A percentile compares a stretch with the other conserved stretches of the same genome.
phyloP scores from a whole-genome alignment of 2,797 vertebrate species.

The Halcyon leucocephala region DNA sequence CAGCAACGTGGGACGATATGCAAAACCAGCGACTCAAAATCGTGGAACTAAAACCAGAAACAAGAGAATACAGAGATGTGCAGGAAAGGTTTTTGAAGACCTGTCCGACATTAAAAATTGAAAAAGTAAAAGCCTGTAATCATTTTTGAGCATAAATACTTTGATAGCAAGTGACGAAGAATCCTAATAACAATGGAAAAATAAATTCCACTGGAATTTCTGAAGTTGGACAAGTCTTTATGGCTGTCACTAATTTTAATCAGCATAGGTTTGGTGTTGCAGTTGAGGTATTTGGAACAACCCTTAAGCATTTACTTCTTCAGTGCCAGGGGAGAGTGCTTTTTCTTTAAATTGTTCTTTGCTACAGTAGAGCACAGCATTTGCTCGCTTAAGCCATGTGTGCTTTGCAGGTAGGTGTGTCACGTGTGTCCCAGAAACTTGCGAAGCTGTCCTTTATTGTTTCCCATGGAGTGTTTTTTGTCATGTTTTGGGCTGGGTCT shows the following conservation, averaged over 20 bases:
- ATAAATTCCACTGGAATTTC: background rate
- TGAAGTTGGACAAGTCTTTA: background rate
- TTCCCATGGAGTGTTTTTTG: background rate
- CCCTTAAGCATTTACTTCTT: background rate
- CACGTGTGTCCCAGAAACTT: background rate
- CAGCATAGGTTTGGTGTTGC: background rate
- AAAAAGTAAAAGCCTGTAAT: conserved; percentile 52
- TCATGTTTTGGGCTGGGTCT: background rate
- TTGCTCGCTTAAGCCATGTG: fast-evolving
- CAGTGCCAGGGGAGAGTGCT: background rate
- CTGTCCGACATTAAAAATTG: background rate
- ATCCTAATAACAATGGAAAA: background rate
- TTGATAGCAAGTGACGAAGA: background rate
- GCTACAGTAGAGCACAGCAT: background rate
- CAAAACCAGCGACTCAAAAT: conserved; percentile 5
- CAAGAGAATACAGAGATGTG: conserved; percentile 42
- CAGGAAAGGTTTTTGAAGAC: conserved; percentile 28
- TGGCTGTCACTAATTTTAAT: background rate
- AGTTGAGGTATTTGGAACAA: background rate
- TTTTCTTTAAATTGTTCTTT: background rate
- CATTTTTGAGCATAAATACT: background rate
- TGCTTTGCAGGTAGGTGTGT: background rate
- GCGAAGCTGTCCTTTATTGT: background rate
- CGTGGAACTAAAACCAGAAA: conserved; percentile 25
- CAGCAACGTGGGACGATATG: conserved; percentile 36